phyloP scores from a whole-genome alignment of 2,888 invertebrate genomes.

The Neria commutata region DNA sequence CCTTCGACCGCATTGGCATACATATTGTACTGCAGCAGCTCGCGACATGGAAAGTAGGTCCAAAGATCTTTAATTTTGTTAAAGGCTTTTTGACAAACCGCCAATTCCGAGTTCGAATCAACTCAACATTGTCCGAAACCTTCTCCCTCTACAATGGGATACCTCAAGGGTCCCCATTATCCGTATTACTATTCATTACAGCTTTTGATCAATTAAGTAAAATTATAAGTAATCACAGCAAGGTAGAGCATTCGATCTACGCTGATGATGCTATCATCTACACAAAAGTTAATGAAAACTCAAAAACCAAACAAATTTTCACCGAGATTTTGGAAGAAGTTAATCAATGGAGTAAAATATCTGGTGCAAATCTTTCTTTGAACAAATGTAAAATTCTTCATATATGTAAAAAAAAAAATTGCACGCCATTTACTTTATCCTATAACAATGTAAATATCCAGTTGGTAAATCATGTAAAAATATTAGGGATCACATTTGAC shows the following conservation, averaged over 20 bases:
- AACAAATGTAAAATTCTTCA: constrained; percentile 19
- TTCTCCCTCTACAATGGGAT: constrained; percentile 13
- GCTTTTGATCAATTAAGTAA: constrained; percentile 20
- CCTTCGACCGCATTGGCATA: constrained; percentile 12
- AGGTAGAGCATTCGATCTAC: constrained; percentile 11
- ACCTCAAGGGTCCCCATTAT: constrained; percentile 7
- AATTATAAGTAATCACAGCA: constrained; percentile 14
- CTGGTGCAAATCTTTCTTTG: constrained; percentile 9
- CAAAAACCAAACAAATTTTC: not conserved
- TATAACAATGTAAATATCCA: not conserved
- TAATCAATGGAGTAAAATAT: not conserved
- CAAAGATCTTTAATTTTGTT: constrained; percentile 14
- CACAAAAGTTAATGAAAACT: constrained; percentile 10
- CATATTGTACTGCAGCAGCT: constrained; percentile 20
- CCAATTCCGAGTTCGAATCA: constrained; percentile 14
- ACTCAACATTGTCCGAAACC: not conserved
- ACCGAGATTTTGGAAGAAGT: not conserved
- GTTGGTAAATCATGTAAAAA: not conserved
- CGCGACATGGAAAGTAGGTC: constrained; percentile 11
- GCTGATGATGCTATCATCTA: constrained; percentile 17
- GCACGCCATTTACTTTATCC: not conserved
- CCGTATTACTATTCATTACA: constrained; percentile 13
- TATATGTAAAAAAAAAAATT: constrained; percentile 13
- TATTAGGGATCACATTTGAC: constrained; percentile 8
- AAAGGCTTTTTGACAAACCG: constrained; percentile 18